Base-by-base conservation (phyloP, 2,113 vertebrate species). In the Paracanthobrama guichenoti region DNA sequence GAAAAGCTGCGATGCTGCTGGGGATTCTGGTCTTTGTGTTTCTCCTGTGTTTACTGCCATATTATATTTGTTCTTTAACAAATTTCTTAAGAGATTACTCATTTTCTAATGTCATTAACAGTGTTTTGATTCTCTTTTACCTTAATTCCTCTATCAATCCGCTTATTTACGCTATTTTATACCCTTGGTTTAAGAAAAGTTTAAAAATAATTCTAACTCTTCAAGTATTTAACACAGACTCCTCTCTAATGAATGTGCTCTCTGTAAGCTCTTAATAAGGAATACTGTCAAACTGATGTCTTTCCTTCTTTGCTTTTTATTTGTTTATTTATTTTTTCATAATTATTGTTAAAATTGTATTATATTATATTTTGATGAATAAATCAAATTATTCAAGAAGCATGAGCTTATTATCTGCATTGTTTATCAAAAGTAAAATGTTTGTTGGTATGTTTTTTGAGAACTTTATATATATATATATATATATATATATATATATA, bases 81-180 rank as follows among this genome's bases (percentile, higher is more conserved):
- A 55, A 14, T 71, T 62, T 26, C 10, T 35, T 48, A 12, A 24
- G 11, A 6, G 28, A 64, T 57, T 62, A 80, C 20, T 72, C 62
- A 7, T 80, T 80, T 6, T 31, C 55, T 35, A 3, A 69, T 59
- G 4, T 78, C 7, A 42, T 87, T 2, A 80, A 84, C 59, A 79
- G 78, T 62, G 76, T 79, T 46, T 69, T 82, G 35, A 79, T 83
- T 39, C 26, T 89, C 12, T 82, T 89, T 53, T 86, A 76, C 24
- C 31, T 90, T 0, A 90, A 90, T 44, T 90, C 88, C 6, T 59
- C 85, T 1, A 86, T 90, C 57, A 90, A 90, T 84, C 89, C 89
- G 0, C 11, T 90, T 9, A 87, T 90, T 72, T 90, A 90, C 72
- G 88, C 85, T 28, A 44, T 89, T 22, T 89, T 88, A 59, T 90